phyloP scores from a whole-genome alignment of 1,140 invertebrate species.

The Belonocnema kinseyi region DNA sequence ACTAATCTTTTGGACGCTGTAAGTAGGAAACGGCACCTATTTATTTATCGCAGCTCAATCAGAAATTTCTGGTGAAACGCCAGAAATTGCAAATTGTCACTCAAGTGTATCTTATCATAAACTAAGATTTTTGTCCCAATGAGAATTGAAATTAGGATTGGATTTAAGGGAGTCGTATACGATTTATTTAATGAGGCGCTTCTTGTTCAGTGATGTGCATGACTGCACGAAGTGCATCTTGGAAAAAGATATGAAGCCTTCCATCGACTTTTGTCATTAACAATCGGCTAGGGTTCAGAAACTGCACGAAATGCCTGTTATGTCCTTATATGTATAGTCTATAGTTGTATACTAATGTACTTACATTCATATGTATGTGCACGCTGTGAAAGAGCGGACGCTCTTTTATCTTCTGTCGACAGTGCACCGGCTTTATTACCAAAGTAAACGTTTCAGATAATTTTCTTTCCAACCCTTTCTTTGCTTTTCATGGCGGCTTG shows the following conservation, averaged over 20 bases:
- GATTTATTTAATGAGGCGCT: neutral
- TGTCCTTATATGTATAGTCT: neutral
- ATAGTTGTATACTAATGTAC: neutral
- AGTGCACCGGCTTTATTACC: constrained; percentile 45
- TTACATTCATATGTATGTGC: neutral
- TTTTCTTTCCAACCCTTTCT: constrained; percentile 34
- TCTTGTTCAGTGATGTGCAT: neutral
- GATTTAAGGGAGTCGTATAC: neutral
- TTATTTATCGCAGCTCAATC: too few relatives aligned
- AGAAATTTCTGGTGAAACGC: too few relatives aligned
- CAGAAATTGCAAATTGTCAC: too few relatives aligned
- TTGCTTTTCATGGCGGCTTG: neutral
- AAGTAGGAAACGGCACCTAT: too few relatives aligned
- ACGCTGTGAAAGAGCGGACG: neutral
- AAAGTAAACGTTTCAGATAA: constrained; percentile 46
- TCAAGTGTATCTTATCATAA: too few relatives aligned
- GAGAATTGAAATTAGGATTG: too few relatives aligned
- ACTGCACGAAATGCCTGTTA: neutral
- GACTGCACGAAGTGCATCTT: constrained; percentile 3
- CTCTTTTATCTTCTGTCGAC: constrained; percentile 47
- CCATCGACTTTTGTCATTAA: constrained; percentile 19
- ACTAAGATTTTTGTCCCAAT: too few relatives aligned
- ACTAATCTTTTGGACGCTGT: too few relatives aligned
- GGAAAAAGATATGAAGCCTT: constrained; percentile 1
- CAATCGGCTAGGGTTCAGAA: neutral